Conservation (phyloP, 2,888 invertebrate species). For the Beris morrisii region DNA sequence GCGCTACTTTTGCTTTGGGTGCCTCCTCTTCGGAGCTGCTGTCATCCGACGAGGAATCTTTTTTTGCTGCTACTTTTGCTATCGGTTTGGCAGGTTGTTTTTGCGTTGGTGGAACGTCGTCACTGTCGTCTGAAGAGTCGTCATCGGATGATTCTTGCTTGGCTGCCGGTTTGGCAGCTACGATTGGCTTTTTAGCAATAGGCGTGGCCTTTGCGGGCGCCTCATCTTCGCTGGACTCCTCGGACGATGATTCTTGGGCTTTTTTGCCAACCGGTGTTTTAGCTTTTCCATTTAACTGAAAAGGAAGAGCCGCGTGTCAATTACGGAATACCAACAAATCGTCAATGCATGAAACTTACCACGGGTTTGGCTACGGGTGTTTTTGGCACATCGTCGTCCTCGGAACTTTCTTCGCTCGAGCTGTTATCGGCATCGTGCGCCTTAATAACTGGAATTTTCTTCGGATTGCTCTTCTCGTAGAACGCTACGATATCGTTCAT, state of each 20-base stretch:
- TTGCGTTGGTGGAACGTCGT: conserved; percentile 44
- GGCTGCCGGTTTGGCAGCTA: conserved; percentile 35
- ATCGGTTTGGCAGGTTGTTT: conserved; percentile 40
- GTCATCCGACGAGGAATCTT: conserved; percentile 38
- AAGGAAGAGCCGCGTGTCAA: neutral
- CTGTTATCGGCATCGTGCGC: conserved; percentile 43
- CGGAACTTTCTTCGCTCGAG: conserved; percentile 52
- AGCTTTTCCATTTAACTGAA: conserved; percentile 17
- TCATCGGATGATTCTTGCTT: conserved; percentile 44
- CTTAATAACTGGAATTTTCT: conserved; percentile 55
- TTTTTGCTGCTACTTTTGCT: conserved; percentile 20
- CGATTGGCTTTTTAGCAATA: conserved; percentile 5
- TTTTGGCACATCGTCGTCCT: conserved; percentile 44
- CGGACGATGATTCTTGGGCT: neutral
- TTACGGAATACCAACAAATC: neutral
- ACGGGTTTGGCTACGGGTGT: conserved; percentile 31
- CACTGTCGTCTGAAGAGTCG: conserved; percentile 44
- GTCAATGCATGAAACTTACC: conserved; percentile 21
- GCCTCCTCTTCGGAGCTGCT: conserved; percentile 49
- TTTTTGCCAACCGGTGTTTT: conserved; percentile 7
- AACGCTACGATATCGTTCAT: conserved; percentile 64
- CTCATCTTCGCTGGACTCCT: conserved; percentile 17
- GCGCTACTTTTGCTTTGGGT: conserved; percentile 33
- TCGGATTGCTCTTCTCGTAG: conserved; percentile 59
- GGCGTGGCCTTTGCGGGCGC: conserved; percentile 7